A percentile compares a stretch with the other conserved stretches of the same genome.
These are phyloP conservation scores for Drosophila paulistorum DNA, from an alignment of 1,140 invertebrate species.

Conservation along the genomic window DNA sequence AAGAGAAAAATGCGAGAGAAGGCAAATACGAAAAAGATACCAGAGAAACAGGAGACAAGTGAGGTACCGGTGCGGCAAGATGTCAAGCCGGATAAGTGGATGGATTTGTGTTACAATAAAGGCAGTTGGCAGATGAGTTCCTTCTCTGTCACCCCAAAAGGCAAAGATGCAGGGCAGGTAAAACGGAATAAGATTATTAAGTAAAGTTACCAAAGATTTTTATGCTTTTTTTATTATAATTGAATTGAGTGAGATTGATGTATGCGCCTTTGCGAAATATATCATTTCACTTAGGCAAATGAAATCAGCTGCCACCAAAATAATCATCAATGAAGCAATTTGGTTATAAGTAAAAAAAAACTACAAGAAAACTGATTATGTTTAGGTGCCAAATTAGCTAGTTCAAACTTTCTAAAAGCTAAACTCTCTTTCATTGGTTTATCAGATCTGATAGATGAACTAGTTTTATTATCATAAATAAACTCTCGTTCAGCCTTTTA, in stretches of 20 bases:
- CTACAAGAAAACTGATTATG: too few species aligned
- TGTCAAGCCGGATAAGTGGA: constrained; percentile 32
- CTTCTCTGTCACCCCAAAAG: neutral
- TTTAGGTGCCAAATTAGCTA: too few species aligned
- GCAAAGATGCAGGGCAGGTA: neutral
- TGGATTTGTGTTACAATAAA: constrained; percentile 31
- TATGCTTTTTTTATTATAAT: constrained; percentile 7
- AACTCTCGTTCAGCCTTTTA: too few species aligned
- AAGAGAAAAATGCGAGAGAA: neutral
- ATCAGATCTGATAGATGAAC: too few species aligned
- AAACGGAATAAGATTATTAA: neutral
- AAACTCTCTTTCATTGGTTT: too few species aligned
- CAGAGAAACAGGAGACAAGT: constrained; percentile 22
- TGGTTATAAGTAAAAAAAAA: too few species aligned
- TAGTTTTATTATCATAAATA: too few species aligned
- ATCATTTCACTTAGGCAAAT: constrained; percentile 8
- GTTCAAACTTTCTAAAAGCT: too few species aligned
- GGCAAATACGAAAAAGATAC: neutral
- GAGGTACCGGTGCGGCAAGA: neutral
- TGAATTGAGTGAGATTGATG: constrained; percentile 12
- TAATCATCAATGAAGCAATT: too few species aligned
- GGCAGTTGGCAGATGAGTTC: constrained; percentile 11
- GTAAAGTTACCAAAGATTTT: constrained; percentile 10
- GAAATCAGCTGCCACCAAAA: neutral
- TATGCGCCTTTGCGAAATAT: neutral